Base-by-base conservation (phyloP, 2,888 invertebrate genomes). In the Drosophila birchii region DNA sequence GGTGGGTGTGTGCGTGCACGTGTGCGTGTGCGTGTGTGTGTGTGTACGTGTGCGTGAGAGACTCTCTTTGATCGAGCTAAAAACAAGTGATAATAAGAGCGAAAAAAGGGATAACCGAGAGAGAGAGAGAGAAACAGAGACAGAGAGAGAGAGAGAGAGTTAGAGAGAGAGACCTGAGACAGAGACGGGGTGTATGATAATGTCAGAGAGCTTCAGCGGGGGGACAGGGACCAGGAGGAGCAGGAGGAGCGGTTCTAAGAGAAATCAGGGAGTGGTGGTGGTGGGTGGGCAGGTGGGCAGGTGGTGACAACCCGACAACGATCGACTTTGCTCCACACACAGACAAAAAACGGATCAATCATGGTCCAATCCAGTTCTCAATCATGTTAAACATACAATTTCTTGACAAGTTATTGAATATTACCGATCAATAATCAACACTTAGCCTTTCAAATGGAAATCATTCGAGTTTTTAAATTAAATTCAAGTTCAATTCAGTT, bases 221-320 rank as follows among this genome's bases (percentile, higher is more conserved):
- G 23, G 38, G 39, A 41, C 29, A n/a, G n/a, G 39, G 39, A 39
- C n/a, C 39, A 26, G 26, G n/a, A 47, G 23, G 23, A 36, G n/a
- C n/a, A n/a, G 38, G 54, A 14, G 23, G 20, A 20, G 18, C 12
- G 12, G 16, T 41, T 43, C 43, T 11, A 11, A 45, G 45, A 45
- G 26, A 26, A 16, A 45, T n/a, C 16, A 3, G 11, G n/a, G n/a
- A 9, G 45, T 4, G 12, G 14, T 9, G 41, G 16, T 23, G 44
- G 20, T 14, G 45, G 45, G 26, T 5, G n/a, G n/a, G n/a, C n/a
- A 16, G 29, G 16, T 41, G 69, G 58, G n/a, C 29, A 57, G 38
- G 70, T 53, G 71, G 71, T 53, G 69, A 71, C 26, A 45, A 45
- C 69, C 71, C 71, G 71, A 53, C 59, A 70, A 70, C 69, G 69